These are phyloP conservation scores for Chelonia mydas DNA, from an alignment of 2,797 vertebrate species.

Conservation along the genomic window DNA sequence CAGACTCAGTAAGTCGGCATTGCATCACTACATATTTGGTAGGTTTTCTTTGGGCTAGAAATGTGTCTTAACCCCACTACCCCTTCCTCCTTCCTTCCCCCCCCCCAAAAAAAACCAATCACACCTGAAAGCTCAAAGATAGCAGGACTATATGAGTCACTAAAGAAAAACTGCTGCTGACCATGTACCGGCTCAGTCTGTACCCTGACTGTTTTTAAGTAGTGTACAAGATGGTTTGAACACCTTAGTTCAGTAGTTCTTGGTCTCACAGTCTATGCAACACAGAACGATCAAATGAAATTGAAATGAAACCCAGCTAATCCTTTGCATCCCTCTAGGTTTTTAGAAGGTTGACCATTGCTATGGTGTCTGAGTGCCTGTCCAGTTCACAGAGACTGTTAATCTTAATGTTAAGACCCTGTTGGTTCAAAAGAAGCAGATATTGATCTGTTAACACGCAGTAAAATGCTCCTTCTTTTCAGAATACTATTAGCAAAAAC, in stretches of 20 bases:
- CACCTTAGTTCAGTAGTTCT: not conserved
- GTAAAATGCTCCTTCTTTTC: conserved; percentile 16
- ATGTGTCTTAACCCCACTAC: not conserved
- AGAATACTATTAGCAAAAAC: conserved; percentile 1
- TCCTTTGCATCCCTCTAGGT: not conserved
- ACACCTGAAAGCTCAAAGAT: not conserved
- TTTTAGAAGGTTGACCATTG: not conserved
- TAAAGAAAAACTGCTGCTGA: not conserved
- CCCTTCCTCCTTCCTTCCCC: no score
- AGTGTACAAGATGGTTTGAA: not conserved
- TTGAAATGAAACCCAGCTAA: not conserved
- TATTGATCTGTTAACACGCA: conserved; percentile 13
- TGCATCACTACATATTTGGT: not conserved
- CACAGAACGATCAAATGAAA: not conserved
- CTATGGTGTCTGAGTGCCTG: not conserved
- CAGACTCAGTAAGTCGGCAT: not conserved
- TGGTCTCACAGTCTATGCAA: not conserved
- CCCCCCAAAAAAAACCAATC: not conserved
- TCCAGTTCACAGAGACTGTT: not conserved
- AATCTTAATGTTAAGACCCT: conserved; percentile 3
- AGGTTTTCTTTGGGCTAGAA: not conserved
- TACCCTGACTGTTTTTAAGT: not conserved
- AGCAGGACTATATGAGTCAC: not conserved
- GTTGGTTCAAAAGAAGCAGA: conserved; percentile 1
- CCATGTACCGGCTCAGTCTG: not conserved